Evolutionary conservation across 1,140 invertebrate species (phyloP).

Genomic region (Lepidostoma basale): DNA sequence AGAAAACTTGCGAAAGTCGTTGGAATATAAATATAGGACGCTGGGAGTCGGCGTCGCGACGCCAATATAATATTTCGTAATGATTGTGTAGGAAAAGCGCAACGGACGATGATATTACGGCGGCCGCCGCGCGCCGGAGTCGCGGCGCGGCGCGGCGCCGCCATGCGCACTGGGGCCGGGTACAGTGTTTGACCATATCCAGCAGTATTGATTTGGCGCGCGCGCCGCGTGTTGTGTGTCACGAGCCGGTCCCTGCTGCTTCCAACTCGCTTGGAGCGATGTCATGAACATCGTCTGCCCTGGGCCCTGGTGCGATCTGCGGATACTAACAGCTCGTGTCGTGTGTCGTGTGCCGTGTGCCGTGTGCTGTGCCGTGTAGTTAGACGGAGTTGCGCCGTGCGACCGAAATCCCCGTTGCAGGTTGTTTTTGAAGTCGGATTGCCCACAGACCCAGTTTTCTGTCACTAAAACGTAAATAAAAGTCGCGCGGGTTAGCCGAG

Average conservation of each 20-base stretch:
- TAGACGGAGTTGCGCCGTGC: background rate
- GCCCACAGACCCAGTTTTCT: constrained; percentile 1
- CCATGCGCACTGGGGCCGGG: constrained; percentile 33
- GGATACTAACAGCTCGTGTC: no score
- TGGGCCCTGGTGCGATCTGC: no score
- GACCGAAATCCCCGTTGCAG: background rate
- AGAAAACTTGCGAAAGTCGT: no score
- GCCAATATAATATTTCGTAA: constrained; percentile 16
- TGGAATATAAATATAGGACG: no score
- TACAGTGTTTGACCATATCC: constrained; percentile 33
- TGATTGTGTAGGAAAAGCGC: background rate
- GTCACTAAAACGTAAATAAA: no score
- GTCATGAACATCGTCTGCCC: no score
- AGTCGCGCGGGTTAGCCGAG: no score
- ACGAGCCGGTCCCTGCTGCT: no score
- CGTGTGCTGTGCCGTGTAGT: background rate
- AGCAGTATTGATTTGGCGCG: constrained; percentile 37
- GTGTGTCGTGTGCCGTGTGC: background rate
- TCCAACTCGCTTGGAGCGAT: no score
- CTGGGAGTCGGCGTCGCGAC: no score
- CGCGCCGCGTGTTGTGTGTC: constrained; percentile 30
- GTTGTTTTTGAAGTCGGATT: constrained; percentile 3
- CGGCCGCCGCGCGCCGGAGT: background rate
- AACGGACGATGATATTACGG: background rate
- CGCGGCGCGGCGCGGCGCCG: constrained; percentile 10